Evolutionary conservation across 2,113 vertebrate species (phyloP).

Genomic region (Mus spicilegus): DNA sequence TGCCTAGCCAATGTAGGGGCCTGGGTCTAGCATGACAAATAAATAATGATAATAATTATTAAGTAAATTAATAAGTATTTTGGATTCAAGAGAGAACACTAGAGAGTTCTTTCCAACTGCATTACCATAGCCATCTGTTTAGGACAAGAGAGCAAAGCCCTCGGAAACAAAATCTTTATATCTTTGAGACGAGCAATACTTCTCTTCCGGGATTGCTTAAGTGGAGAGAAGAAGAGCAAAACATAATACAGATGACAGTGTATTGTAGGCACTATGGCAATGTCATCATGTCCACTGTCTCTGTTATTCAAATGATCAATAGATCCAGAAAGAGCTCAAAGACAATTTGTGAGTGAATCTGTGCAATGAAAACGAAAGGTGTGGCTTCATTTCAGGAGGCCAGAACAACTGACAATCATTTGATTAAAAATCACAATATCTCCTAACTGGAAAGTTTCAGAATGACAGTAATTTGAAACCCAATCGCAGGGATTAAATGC

Average conservation of each 20-base stretch:
- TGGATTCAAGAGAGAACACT: neutral
- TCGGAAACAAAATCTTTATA: neutral
- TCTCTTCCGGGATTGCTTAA: neutral
- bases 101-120: neutral
- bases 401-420: neutral
- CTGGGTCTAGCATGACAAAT: too few species aligned
- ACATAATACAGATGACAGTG: neutral
- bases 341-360: neutral
- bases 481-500: neutral
- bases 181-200: neutral
- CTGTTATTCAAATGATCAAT: neutral
- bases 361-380: neutral
- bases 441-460: neutral
- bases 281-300: neutral
- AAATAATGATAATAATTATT: neutral
- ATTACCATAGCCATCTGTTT: neutral
- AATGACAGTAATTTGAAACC: neutral
- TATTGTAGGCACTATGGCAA: neutral
- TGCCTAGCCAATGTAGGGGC: neutral
- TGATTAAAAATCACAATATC: conserved; percentile 1
- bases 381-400: neutral
- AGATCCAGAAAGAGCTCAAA: neutral
- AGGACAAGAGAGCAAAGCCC: neutral
- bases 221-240: neutral
- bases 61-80: neutral